Evolutionary conservation across 2,797 vertebrate genomes (phyloP), one percentile per base, ranked within the genome.

Genomic region (Notolepis coatsorum): DNA sequence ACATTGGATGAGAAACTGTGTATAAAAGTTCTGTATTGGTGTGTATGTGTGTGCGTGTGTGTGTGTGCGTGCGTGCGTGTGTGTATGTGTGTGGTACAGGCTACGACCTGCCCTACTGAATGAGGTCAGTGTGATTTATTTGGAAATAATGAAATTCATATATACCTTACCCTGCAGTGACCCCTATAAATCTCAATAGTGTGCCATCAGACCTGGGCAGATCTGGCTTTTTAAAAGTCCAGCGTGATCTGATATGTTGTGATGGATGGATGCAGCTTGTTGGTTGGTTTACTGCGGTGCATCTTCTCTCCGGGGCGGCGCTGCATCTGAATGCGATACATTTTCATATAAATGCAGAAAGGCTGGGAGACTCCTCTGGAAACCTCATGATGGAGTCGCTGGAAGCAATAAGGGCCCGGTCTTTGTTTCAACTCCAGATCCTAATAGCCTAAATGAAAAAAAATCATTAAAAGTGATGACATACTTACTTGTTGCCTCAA

Each of bases 131-230:
- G 24, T 42, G 35, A 56, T 42, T 56, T 42, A 42, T 42, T 10
- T 31, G 24, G 7, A 47, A 41, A 49, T 65, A 49, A 50, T 31
- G 17, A 30, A 31, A 31, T 57, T 42, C 51, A 31, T 23, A 65
- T 12, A 21, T 31, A 8, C 23, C 35, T 57, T 35, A 49, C 37
- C 53, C 37, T 20, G 33, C 18, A 31, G 5, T 35, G 41, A 37
- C 43, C 56, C 28, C 13, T 4, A 17, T 61, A 33, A 33, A 41
- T 38, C n/a, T n/a, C 31, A 33, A 18, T 50, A 30, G 20, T 20
- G 3, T 33, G 17, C 17, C 33, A 49, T 31, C 7, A 13, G 17
- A 61, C 30, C 0, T 7, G 17, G 17, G 1, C 39, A 35, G 49
- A 43, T 21, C 20, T n/a, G 10, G 30, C 49, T n/a, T 31, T 18